phyloP scores from a whole-genome alignment of 2,113 vertebrate genomes.

The Propithecus coquereli region DNA sequence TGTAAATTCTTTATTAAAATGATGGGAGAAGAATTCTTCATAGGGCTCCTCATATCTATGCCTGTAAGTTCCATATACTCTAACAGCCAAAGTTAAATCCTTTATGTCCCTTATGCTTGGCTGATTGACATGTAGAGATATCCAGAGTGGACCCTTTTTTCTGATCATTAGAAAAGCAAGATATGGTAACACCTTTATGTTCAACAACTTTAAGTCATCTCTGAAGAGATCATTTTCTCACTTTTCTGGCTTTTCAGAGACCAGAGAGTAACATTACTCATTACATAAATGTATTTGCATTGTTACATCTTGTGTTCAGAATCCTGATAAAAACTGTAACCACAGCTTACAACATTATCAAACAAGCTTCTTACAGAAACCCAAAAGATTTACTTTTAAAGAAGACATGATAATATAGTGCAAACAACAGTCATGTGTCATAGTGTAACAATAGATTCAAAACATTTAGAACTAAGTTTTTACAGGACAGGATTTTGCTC shows the following conservation, averaged over 20 bases:
- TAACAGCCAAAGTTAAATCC: constrained; percentile 13
- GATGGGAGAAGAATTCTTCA: constrained; percentile 50
- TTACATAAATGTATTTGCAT: constrained; percentile 8
- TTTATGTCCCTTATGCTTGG: neutral
- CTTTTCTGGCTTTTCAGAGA: constrained; percentile 40
- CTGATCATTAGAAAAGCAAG: constrained; percentile 6
- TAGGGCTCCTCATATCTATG: constrained; percentile 32
- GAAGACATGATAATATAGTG: constrained; percentile 72
- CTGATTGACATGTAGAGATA: neutral
- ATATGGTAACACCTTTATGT: neutral
- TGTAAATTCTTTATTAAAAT: constrained; percentile 62
- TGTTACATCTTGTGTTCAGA: constrained; percentile 37
- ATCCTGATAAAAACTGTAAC: constrained; percentile 48
- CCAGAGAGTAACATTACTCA: constrained; percentile 20
- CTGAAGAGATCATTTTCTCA: neutral
- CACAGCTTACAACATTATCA: constrained; percentile 41
- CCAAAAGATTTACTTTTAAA: constrained; percentile 42
- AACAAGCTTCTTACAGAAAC: constrained; percentile 54
- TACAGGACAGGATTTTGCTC: constrained; percentile 31
- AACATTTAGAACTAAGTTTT: constrained; percentile 53
- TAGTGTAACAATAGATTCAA: neutral
- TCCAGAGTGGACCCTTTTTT: neutral
- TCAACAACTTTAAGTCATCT: neutral
- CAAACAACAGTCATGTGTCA: constrained; percentile 70
- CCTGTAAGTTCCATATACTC: neutral